Base-by-base conservation (phyloP, 2,113 vertebrate species). In the Epinephelus fuscoguttatus region DNA sequence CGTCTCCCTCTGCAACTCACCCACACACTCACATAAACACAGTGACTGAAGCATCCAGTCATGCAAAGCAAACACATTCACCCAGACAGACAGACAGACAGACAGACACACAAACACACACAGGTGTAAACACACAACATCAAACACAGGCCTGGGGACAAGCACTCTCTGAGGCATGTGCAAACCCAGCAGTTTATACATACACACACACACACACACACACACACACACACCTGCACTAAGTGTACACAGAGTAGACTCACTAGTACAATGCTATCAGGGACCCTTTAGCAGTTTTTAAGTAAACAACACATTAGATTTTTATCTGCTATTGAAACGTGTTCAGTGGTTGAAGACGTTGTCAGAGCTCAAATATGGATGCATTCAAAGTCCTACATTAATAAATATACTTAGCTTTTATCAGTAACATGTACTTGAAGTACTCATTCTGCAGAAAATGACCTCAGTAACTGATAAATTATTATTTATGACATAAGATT, bases 141-240 rank as follows among this genome's bases (percentile, higher is more conserved):
- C 85, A 91, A 88, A 86, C 75, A 78, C 77, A 75, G 56, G 71
- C 82, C 73, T 15, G 19, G 70, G 53, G 73, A 84, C 79, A 76
- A 66, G 70, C 40, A 1, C 59, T 45, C 59, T 77, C 47, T 64
- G 82, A 59, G 75, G 45, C 78, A 70, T 70, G 70, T 80, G 72
- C 69, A 74, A 74, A 71, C 62, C 75, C 27, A 55, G 76, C 68
- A 63, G 6, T 70, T 53, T 53, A 59, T 0, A 21, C 21, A 53
- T 2, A 74, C 8, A 33, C 53, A 68, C 52, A 55, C 63, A 66
- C 25, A n/a, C n/a, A 71, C 64, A 33, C 47, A 56, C 64, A 61
- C 74, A 42, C 74, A 42, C 30, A 56, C 60, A 67, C 60, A 81
- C 49, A 75, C 73, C 23, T 59, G 33, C 80, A 62, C 30, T 73